Conservation (phyloP, 2,797 vertebrate genomes). For the Pseudochirops cupreus region DNA sequence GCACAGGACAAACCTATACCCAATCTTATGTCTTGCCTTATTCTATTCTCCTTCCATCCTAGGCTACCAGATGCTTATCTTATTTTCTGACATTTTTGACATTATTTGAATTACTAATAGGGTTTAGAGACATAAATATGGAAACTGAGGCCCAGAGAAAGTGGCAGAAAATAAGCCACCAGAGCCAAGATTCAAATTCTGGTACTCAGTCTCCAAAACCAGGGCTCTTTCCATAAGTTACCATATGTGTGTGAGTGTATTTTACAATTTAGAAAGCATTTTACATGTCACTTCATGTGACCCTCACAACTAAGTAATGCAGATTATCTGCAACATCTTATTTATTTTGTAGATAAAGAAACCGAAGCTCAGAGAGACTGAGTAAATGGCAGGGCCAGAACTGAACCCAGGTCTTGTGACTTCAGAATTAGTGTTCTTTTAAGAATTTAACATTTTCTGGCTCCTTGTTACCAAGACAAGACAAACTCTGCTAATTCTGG, state of each 20-base stretch:
- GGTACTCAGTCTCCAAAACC: too few species aligned
- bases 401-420: not conserved
- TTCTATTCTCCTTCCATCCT: not conserved
- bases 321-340: not conserved
- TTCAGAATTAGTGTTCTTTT: not conserved
- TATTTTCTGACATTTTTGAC: not conserved
- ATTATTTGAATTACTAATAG: not conserved
- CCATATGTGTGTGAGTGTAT: not conserved
- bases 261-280: not conserved
- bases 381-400: not conserved
- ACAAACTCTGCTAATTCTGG: not conserved
- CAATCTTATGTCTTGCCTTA: not conserved
- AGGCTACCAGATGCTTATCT: not conserved
- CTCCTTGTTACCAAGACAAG: not conserved
- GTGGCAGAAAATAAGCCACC: not conserved
- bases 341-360: not conserved
- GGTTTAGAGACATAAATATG: not conserved
- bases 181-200: too few species aligned
- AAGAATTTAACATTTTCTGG: not conserved
- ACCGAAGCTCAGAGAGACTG: not conserved
- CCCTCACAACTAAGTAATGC: not conserved
- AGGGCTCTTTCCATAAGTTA: not conserved
- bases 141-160: not conserved
- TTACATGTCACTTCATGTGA: not conserved
- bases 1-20: not conserved